These are phyloP conservation scores for rat (Rattus norvegicus) DNA, from an alignment of 2,113 vertebrate species.

Conservation along the genomic window DNA sequence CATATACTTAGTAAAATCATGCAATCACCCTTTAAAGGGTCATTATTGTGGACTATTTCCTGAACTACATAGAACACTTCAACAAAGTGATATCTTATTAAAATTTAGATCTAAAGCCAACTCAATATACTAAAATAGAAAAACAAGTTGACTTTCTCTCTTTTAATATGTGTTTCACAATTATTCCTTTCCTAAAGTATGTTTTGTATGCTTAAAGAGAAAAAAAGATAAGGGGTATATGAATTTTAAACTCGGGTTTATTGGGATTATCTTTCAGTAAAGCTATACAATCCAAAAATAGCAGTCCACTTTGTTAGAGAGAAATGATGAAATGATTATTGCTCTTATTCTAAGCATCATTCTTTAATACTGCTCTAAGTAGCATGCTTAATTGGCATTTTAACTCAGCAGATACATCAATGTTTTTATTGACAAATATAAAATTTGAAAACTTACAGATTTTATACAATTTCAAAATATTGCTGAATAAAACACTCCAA, in stretches of 20 bases:
- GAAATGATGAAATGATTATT: not conserved
- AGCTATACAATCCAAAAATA: not conserved
- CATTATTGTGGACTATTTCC: not conserved
- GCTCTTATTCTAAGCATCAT: not conserved
- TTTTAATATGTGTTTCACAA: not conserved
- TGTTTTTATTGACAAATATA: slow-evolving; percentile 13
- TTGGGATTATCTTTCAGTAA: slow-evolving; percentile 15
- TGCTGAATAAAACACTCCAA: slow-evolving; percentile 7
- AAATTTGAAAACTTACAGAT: not conserved
- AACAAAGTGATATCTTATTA: slow-evolving; percentile 11
- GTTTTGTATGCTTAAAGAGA: not conserved
- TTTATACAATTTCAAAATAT: slow-evolving; percentile 10
- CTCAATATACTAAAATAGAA: not conserved
- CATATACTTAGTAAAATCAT: not conserved
- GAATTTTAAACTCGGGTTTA: not conserved
- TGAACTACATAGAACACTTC: not conserved
- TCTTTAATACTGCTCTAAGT: not conserved
- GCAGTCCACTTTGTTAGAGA: not conserved
- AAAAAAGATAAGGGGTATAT: not conserved
- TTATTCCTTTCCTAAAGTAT: not conserved
- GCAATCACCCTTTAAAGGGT: too few relatives aligned
- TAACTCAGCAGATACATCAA: not conserved
- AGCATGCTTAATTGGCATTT: not conserved
- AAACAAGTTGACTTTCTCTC: not conserved
- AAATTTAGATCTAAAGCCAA: not conserved